A percentile compares a stretch with the other conserved stretches of the same genome.
These are phyloP conservation scores for Cathartes aura DNA, from an alignment of 2,113 vertebrate species.

Conservation along the genomic window DNA sequence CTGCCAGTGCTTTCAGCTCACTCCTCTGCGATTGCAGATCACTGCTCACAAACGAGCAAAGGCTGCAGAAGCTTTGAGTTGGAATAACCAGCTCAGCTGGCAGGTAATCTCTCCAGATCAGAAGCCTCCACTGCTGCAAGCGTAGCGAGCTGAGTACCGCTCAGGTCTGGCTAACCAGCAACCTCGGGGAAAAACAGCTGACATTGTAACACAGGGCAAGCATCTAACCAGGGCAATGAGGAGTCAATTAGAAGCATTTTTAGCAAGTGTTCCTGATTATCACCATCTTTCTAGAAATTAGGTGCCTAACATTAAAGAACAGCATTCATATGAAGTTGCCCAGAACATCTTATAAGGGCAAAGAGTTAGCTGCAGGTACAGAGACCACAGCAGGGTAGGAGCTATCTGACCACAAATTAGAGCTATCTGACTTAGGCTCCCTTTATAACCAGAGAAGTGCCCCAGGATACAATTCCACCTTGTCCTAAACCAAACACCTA, in stretches of 20 bases:
- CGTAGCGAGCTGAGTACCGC: accelerated
- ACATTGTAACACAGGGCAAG: neutral
- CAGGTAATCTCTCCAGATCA: neutral
- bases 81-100: neutral
- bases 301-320: neutral
- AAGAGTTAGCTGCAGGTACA: neutral
- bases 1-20: neutral
- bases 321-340: neutral
- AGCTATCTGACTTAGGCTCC: neutral
- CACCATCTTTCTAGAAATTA: neutral
- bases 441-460: neutral
- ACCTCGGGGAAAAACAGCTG: neutral
- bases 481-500: neutral
- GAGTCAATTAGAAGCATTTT: neutral
- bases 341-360: neutral
- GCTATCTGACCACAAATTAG: neutral
- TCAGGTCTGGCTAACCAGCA: neutral
- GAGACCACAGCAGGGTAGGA: neutral
- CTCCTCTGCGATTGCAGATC: neutral
- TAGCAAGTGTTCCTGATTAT: neutral
- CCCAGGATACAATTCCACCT: neutral
- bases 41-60: neutral
- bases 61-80: neutral
- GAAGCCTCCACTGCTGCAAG: neutral
- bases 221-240: neutral